Conservation (phyloP, 2,113 vertebrate genomes). For the Lophotis ruficrista region DNA sequence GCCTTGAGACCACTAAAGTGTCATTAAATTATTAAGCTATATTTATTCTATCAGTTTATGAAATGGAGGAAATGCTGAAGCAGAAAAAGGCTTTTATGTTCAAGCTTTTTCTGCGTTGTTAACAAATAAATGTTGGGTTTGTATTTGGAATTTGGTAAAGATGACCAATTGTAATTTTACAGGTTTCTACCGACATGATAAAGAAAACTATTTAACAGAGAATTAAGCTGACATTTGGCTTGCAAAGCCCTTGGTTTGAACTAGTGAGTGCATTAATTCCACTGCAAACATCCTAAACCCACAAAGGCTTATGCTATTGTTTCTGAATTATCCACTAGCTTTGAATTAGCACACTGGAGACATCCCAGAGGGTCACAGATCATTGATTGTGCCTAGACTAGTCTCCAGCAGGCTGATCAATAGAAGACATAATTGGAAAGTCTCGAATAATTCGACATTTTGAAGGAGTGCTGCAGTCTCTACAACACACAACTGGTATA, state of each 20-base stretch:
- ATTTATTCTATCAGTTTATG: not conserved
- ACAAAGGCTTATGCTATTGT: not conserved
- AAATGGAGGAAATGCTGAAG: not conserved
- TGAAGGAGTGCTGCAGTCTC: not conserved
- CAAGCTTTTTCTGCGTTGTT: not conserved
- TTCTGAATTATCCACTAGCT: conserved; percentile 33
- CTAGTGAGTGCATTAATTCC: conserved; percentile 14
- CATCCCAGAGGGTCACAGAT: not conserved
- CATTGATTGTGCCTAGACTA: not conserved
- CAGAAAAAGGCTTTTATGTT: not conserved
- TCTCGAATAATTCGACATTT: conserved; percentile 22
- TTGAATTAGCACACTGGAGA: not conserved
- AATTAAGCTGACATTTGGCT: conserved; percentile 7
- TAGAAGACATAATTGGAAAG: conserved; percentile 38
- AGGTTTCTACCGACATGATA: not conserved
- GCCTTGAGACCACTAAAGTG: not conserved
- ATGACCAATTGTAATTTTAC: not conserved
- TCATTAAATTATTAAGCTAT: not conserved
- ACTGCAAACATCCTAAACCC: conserved; percentile 26
- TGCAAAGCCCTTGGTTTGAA: conserved; percentile 26
- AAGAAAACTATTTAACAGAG: not conserved
- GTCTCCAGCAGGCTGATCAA: conserved; percentile 9
- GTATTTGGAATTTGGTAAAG: not conserved
- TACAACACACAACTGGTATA: not conserved
- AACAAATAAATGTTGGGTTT: not conserved